Percentiles rank a stretch among this genome's conserved stretches.
phyloP scores from a whole-genome alignment of 2,888 invertebrate genomes.

The Hymenopus coronatus region DNA sequence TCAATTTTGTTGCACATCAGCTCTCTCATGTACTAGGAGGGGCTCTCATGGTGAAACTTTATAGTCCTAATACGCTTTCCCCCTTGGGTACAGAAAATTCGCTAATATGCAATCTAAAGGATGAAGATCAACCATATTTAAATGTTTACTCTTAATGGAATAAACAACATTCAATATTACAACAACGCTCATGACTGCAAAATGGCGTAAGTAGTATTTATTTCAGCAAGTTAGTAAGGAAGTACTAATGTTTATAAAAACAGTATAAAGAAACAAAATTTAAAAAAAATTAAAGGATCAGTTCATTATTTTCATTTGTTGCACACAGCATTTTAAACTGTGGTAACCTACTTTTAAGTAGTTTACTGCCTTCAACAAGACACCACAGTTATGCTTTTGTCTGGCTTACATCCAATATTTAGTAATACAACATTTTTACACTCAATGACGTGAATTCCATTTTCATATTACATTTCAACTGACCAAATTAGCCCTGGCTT shows the following conservation, averaged over 20 bases:
- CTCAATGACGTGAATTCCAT: too few relatives aligned
- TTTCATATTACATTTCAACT: too few relatives aligned
- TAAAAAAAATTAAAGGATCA: background rate
- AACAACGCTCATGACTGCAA: background rate
- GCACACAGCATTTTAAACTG: background rate
- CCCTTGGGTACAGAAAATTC: background rate
- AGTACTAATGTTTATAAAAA: background rate
- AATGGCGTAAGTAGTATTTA: background rate
- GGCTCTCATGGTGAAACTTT: background rate
- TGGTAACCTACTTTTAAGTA: background rate
- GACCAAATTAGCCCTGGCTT: too few relatives aligned
- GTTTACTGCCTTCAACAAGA: too few relatives aligned
- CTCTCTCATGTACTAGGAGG: background rate
- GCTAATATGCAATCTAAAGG: background rate
- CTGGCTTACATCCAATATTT: too few relatives aligned
- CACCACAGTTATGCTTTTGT: too few relatives aligned
- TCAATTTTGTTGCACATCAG: background rate
- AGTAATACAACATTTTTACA: too few relatives aligned
- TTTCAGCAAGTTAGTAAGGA: background rate
- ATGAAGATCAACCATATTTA: background rate
- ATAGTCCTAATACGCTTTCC: background rate
- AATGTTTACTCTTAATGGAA: background rate
- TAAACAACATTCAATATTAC: background rate
- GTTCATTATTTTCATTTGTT: background rate
- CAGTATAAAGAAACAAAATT: background rate